Evolutionary conservation across 2,797 vertebrate genomes (phyloP).

Genomic region (Spizella passerina): DNA sequence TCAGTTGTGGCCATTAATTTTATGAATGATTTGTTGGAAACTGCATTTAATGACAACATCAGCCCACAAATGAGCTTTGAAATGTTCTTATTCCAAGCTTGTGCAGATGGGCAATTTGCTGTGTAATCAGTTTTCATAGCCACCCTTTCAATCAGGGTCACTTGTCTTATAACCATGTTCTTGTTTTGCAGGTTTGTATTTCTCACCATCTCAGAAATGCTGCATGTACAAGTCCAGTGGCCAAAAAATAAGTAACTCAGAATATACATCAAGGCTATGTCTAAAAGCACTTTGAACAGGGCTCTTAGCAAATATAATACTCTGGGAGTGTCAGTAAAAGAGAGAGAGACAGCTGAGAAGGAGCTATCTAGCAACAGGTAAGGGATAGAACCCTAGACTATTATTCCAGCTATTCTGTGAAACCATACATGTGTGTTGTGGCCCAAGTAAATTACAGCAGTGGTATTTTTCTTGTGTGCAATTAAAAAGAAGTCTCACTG

Average conservation of each 20-base stretch:
- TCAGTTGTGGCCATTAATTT: constrained; percentile 33
- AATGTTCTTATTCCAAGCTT: background rate
- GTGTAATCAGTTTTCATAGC: constrained; percentile 32
- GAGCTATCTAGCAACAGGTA: background rate
- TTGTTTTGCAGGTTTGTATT: background rate
- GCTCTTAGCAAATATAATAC: background rate
- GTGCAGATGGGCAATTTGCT: constrained; percentile 44
- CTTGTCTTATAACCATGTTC: background rate
- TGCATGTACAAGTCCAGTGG: background rate
- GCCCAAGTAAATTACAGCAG: background rate
- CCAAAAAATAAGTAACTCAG: background rate
- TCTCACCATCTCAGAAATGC: background rate
- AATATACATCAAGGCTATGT: background rate
- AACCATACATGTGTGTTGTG: background rate
- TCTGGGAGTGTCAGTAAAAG: background rate
- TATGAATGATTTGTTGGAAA: constrained; percentile 49
- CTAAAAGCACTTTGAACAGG: background rate
- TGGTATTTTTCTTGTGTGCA: background rate
- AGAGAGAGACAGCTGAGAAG: background rate
- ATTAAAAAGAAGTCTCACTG: background rate
- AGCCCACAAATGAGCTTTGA: constrained; percentile 38
- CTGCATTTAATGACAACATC: constrained; percentile 26
- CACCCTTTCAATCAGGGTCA: constrained; percentile 7
- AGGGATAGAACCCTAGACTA: background rate
- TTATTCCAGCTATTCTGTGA: background rate